These are phyloP conservation scores for Isichthys henryi DNA, from an alignment of 2,113 vertebrate genomes.

Conservation along the genomic window DNA sequence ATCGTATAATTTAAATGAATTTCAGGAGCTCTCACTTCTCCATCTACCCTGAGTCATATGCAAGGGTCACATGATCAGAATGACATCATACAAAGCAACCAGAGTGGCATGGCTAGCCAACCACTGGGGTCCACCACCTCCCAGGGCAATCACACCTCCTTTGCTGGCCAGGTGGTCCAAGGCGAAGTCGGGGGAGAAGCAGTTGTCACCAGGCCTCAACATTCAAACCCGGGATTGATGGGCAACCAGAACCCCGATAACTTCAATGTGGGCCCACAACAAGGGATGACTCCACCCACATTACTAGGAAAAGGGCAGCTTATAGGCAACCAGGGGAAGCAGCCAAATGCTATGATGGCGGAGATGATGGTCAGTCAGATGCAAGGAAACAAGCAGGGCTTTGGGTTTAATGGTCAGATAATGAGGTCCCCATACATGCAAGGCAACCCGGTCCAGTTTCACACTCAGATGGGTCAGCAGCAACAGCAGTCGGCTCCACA, in stretches of 20 bases:
- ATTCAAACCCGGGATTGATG: slow-evolving; percentile 66
- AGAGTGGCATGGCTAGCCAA: slow-evolving; percentile 76
- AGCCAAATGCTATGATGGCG: slow-evolving; percentile 90
- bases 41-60: slow-evolving; percentile 79
- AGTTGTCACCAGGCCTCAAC: slow-evolving; percentile 82
- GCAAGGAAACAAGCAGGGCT: slow-evolving; percentile 86
- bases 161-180: slow-evolving; percentile 87
- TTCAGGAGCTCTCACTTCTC: slow-evolving; percentile 73
- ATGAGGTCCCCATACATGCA: slow-evolving; percentile 85
- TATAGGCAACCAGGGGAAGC: slow-evolving; percentile 81
- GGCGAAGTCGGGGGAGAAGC: slow-evolving; percentile 74
- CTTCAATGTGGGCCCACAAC: slow-evolving; percentile 78
- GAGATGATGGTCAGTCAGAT: slow-evolving; percentile 93
- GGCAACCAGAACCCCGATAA: slow-evolving; percentile 49
- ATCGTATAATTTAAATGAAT: slow-evolving; percentile 29
- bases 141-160: slow-evolving; percentile 81
- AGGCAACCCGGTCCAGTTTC: slow-evolving; percentile 83
- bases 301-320: slow-evolving; percentile 85
- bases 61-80: slow-evolving; percentile 71
- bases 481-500: slow-evolving; percentile 63
- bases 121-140: slow-evolving; percentile 70
- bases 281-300: slow-evolving; percentile 94
- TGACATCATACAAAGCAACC: slow-evolving; percentile 77
- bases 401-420: slow-evolving; percentile 80
- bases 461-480: slow-evolving; percentile 63